Evolutionary conservation across 2,797 vertebrate species (phyloP).

Genomic region (Tympanoctomys barrerae): DNA sequence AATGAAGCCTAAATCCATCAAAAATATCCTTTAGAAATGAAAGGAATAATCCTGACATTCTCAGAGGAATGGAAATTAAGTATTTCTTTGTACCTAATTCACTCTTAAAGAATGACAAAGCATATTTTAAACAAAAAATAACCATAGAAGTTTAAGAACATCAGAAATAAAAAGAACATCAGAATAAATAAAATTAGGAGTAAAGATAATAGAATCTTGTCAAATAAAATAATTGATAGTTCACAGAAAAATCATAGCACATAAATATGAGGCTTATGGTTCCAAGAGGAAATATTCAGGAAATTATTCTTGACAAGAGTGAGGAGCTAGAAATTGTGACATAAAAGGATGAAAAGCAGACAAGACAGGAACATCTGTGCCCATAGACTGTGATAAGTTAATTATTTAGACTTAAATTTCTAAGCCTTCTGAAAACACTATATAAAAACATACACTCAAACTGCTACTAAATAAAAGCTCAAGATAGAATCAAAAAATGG

Average conservation of each 20-base stretch:
- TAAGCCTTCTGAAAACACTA: neutral
- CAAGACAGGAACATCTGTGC: neutral
- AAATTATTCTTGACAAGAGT: neutral
- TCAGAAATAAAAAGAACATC: neutral
- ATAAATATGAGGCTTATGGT: no score
- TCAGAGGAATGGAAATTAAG: neutral
- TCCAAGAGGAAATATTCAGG: neutral
- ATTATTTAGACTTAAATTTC: neutral
- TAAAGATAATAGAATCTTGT: neutral
- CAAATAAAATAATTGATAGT: neutral
- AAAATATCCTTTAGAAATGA: neutral
- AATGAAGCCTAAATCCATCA: neutral
- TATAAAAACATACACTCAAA: neutral
- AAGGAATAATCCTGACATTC: neutral
- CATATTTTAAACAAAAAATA: neutral
- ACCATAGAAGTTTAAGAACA: neutral
- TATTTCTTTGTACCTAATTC: neutral
- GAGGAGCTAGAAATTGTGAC: neutral
- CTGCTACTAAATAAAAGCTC: neutral
- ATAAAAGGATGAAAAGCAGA: neutral
- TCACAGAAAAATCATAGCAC: neutral
- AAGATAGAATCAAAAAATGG: neutral
- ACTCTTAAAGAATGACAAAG: neutral
- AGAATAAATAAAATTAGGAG: neutral
- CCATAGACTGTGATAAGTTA: neutral